Percentiles rank a stretch among this genome's conserved stretches.
phyloP scores from a whole-genome alignment of 2,113 vertebrate genomes.

The Helogale parvula region DNA sequence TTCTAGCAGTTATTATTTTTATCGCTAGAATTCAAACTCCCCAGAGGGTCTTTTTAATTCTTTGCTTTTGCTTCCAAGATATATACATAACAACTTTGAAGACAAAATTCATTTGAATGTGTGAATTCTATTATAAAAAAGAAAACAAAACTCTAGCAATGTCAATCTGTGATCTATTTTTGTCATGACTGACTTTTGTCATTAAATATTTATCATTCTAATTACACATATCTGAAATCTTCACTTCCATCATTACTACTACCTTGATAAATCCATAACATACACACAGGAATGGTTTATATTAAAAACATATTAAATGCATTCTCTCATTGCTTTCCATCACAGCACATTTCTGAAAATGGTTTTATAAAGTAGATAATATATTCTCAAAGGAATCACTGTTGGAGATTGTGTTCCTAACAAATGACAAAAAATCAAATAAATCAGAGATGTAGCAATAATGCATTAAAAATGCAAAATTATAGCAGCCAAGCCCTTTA shows the following conservation, averaged over 20 bases:
- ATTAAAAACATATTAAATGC: constrained; percentile 11
- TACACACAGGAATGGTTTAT: background rate
- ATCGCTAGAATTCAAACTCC: background rate
- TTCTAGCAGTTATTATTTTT: constrained; percentile 38
- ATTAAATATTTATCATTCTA: constrained; percentile 37
- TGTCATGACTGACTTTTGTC: background rate
- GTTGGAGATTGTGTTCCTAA: background rate
- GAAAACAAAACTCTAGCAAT: background rate
- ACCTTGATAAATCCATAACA: constrained; percentile 1
- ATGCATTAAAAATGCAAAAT: background rate
- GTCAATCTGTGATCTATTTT: background rate
- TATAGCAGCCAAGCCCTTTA: background rate
- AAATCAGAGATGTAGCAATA: constrained; percentile 19
- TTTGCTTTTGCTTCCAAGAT: constrained; percentile 42
- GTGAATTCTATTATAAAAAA: constrained; percentile 2
- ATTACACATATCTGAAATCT: constrained; percentile 6
- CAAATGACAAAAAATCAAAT: constrained; percentile 7
- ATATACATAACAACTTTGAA: background rate
- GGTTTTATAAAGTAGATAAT: constrained; percentile 22
- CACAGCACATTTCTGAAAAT: background rate
- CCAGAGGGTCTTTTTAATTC: background rate
- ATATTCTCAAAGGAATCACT: constrained; percentile 41
- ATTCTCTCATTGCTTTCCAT: background rate
- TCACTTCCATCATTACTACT: constrained; percentile 7
- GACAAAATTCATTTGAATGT: background rate